Evolutionary conservation across 1,140 invertebrate species (phyloP).

Genomic region (Pseudomyrmex concolor): DNA sequence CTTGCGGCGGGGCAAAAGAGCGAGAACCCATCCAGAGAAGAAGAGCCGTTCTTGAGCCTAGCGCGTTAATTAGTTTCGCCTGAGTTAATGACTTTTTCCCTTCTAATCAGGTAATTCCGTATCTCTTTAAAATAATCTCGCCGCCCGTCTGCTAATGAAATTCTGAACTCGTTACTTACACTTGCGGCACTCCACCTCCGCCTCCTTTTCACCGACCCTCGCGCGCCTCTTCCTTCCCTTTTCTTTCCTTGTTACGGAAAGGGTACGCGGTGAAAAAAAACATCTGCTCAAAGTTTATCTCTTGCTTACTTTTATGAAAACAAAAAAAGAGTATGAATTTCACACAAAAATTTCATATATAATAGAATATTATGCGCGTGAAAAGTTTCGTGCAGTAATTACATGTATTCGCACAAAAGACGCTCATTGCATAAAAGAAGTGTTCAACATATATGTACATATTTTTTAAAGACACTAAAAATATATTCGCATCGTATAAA

Average conservation of each 20-base stretch:
- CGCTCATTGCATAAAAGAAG: too few species aligned
- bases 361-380: not conserved
- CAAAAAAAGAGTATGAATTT: conserved; percentile 6
- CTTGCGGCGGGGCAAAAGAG: conserved; percentile 39
- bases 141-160: conserved; percentile 85
- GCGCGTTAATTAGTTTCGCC: conserved; percentile 85
- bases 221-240: conserved; percentile 16
- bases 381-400: conserved; percentile 19
- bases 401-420: not conserved
- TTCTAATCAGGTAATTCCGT: conserved; percentile 86
- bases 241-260: conserved; percentile 44
- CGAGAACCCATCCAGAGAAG: conserved; percentile 31
- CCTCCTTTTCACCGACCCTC: conserved; percentile 48
- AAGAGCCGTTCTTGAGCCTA: conserved; percentile 65
- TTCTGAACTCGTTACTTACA: conserved; percentile 86
- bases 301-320: conserved; percentile 10
- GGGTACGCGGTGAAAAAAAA: conserved; percentile 17
- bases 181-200: conserved; percentile 78
- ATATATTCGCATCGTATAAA: not conserved
- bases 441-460: not conserved
- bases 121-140: conserved; percentile 86
- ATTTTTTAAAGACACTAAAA: not conserved
- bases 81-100: conserved; percentile 86
- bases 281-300: conserved; percentile 68
- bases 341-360: not conserved